Base-by-base conservation (phyloP, 1,140 invertebrate genomes). In the Zaprionus capensis region DNA sequence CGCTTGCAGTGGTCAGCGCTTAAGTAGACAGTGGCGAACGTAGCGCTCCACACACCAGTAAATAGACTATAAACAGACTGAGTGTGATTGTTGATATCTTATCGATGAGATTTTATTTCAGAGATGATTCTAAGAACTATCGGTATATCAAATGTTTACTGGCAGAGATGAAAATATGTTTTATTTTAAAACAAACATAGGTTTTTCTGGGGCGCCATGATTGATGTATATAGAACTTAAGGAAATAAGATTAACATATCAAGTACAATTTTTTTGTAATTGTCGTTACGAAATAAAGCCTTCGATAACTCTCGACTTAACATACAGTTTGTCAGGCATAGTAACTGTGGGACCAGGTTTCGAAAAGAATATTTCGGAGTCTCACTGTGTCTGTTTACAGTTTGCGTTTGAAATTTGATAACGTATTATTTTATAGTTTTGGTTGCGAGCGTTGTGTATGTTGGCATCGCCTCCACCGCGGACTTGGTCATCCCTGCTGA, bases 381-480 rank as follows among this genome's bases (percentile, higher is more conserved):
- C 31, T 11, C 9, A 34, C 9, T 34, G 31, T 34, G 31, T 31
- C 28, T 31, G 28, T 31, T 31, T 7, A 2, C 6, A 31, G 28
- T 31, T 31, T 31, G 28, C 28, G 0, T 34, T 34, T 34, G 31
- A 34, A 34, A 34, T 34, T 34, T 34, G 9, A 34, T 34, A 34
- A 34, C 7, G 31, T 34, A 11, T 34, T 34, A 34, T 34, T 31
- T 9, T 1, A 9, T 11, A 11, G 9, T 31, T 31, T 31, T 31
- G 31, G 31, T 11, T 31, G 9, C 31, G 31, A 9, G 31, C 9
- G 31, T 31, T 31, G 9, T 31, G 9, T 9, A 31, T 31, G 81
- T 95, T 96, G 36, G 94, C 94, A 93, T 97, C 96, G 72, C 94
- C 94, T 74, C 28, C 51, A 28, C 68, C 65, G 56, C 53, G 36